Conservation (phyloP, 2,888 invertebrate genomes). For the Odontocolon sp. region DNA sequence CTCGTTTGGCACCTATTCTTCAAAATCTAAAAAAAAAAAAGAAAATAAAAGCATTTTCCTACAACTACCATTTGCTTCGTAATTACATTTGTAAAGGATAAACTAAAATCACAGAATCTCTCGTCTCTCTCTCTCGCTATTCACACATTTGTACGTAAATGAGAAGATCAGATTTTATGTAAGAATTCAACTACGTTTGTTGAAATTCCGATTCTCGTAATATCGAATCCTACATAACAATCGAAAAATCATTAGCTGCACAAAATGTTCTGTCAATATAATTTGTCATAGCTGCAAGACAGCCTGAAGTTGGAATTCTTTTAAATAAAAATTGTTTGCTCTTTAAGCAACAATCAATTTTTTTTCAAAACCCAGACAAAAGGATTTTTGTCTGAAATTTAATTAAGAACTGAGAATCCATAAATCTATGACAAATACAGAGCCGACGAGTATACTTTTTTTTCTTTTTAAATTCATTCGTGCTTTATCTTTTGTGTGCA, state of each 20-base stretch:
- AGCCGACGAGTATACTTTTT: constrained; percentile 45
- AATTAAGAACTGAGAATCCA: constrained; percentile 9
- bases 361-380: background rate
- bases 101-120: constrained; percentile 73
- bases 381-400: background rate
- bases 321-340: background rate
- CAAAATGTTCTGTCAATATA: background rate
- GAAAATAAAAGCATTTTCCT: background rate
- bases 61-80: constrained; percentile 19
- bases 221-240: constrained; percentile 9
- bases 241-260: constrained; percentile 8
- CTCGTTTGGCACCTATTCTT: constrained; percentile 58
- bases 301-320: background rate
- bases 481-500: background rate
- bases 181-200: background rate
- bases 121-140: constrained; percentile 45
- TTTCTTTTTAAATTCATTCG: background rate
- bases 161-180: constrained; percentile 31
- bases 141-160: constrained; percentile 23
- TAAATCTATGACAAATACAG: constrained; percentile 17
- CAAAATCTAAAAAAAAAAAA: constrained; percentile 27
- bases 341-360: background rate
- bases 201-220: background rate
- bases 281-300: constrained; percentile 28
- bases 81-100: constrained; percentile 52